A percentile compares a stretch with the other conserved stretches of the same genome.
These are phyloP conservation scores for Halictus quadricinctus DNA, from an alignment of 2,888 invertebrate species.

Conservation along the genomic window DNA sequence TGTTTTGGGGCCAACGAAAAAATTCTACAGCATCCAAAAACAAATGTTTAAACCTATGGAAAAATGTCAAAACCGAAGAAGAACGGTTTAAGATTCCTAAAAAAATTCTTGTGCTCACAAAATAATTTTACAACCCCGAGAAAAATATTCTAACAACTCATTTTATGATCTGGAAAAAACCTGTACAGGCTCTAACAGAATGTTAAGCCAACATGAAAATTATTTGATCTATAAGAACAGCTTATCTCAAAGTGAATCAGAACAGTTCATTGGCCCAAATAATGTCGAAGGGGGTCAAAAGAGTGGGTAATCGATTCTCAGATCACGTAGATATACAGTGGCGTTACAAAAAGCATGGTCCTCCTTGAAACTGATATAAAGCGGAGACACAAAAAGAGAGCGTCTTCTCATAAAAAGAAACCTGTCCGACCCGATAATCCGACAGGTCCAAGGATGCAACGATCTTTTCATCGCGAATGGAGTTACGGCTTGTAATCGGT, in stretches of 20 bases:
- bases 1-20: too few species aligned
- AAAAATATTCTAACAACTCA: neutral
- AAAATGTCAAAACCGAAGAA: neutral
- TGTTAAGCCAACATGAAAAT: neutral
- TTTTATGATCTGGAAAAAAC: too few species aligned
- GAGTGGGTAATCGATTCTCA: neutral
- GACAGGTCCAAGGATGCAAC: constrained; percentile 9
- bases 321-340: constrained; percentile 41
- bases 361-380: constrained; percentile 18
- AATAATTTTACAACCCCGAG: neutral
- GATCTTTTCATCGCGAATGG: neutral
- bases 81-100: neutral
- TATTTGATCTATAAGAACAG: neutral
- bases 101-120: neutral
- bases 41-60: neutral
- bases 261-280: neutral
- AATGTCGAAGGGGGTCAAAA: neutral
- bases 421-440: neutral
- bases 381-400: neutral
- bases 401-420: neutral
- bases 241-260: neutral
- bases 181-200: too few species aligned
- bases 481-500: neutral
- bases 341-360: neutral
- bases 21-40: too few species aligned